Conservation (phyloP, 1,140 invertebrate genomes). For the Reticulitermes speratus region DNA sequence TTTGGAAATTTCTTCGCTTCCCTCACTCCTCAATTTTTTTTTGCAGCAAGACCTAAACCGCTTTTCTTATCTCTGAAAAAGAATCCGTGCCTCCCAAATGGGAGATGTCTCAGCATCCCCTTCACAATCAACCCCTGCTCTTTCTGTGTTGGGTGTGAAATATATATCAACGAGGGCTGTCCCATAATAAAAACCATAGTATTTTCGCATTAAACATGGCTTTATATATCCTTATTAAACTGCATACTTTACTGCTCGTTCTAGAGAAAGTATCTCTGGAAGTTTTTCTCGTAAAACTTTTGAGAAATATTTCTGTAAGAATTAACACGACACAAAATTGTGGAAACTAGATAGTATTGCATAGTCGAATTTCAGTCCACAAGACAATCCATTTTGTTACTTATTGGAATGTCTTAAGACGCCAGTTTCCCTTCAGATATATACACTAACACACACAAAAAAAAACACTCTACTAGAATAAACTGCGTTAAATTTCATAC, state of each 20-base stretch:
- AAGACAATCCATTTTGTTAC: too few species aligned
- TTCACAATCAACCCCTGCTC: not conserved
- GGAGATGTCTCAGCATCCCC: not conserved
- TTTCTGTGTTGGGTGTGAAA: not conserved
- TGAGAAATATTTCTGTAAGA: not conserved
- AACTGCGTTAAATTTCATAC: too few species aligned
- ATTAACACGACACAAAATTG: too few species aligned
- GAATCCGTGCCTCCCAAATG: slow-evolving; percentile 8
- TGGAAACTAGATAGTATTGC: too few species aligned
- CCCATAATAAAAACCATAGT: not conserved
- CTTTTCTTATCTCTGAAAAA: not conserved
- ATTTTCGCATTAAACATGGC: not conserved
- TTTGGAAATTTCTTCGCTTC: slow-evolving; percentile 13
- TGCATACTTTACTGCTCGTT: not conserved
- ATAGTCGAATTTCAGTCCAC: too few species aligned
- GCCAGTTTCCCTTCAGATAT: too few species aligned
- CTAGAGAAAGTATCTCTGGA: not conserved
- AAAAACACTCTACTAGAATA: too few species aligned
- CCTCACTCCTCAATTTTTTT: not conserved
- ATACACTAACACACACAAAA: too few species aligned
- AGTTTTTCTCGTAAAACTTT: not conserved
- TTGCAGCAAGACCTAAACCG: not conserved
- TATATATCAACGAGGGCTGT: not conserved
- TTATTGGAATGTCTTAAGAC: too few species aligned
- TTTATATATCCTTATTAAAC: slow-evolving; percentile 4